phyloP scores from a whole-genome alignment of 2,113 vertebrate species.

The Okapia johnstoni region DNA sequence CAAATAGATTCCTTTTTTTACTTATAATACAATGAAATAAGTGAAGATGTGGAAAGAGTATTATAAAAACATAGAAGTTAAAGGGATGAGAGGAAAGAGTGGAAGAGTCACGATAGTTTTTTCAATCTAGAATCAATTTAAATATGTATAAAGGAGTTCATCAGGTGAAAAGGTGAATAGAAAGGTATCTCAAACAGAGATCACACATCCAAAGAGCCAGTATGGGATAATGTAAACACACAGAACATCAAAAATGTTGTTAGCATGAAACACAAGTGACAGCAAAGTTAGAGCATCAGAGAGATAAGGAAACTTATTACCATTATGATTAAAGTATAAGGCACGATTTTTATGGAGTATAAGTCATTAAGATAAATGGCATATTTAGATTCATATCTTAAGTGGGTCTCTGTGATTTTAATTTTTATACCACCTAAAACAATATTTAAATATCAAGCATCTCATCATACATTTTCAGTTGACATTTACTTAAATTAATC shows the following conservation, averaged over 20 bases:
- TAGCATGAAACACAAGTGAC: neutral
- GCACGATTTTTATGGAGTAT: neutral
- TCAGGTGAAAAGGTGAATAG: neutral
- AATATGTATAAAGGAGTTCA: neutral
- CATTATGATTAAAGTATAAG: neutral
- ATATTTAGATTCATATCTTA: neutral
- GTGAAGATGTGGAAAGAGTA: neutral
- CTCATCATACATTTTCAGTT: neutral
- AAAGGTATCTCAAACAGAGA: neutral
- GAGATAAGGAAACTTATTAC: neutral
- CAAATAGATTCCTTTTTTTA: neutral
- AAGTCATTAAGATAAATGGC: neutral
- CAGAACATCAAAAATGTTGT: neutral
- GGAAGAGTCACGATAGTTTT: neutral
- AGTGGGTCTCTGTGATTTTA: neutral
- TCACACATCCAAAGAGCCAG: neutral
- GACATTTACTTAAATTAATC: neutral
- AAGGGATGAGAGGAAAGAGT: neutral
- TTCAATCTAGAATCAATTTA: neutral
- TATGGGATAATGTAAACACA: neutral
- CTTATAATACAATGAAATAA: neutral
- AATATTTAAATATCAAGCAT: neutral
- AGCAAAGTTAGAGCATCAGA: neutral
- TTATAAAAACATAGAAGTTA: neutral
- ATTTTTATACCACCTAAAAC: neutral